A percentile compares a stretch with the other conserved stretches of the same genome.
Conservation (phyloP, 2,113 vertebrate genomes). For the Dicentrarchus labrax region DNA sequence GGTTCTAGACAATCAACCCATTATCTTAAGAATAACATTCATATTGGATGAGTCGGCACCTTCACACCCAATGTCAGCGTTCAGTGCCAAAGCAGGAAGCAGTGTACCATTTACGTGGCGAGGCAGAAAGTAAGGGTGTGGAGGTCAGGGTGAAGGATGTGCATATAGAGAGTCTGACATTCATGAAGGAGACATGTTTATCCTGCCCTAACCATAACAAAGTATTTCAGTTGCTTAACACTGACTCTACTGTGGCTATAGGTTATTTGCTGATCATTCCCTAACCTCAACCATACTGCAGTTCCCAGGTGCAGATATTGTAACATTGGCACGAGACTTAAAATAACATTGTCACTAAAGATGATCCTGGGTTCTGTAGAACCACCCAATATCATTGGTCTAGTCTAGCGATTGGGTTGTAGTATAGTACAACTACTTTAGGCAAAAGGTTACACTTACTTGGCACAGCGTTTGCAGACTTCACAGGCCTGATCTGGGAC, state of each 20-base stretch:
- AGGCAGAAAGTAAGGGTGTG: too few relatives aligned
- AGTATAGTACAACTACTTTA: neutral
- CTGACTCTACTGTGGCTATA: neutral
- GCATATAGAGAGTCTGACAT: too few relatives aligned
- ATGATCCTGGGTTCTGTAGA: neutral
- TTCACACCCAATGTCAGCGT: neutral
- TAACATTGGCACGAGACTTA: neutral
- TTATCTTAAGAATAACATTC: neutral
- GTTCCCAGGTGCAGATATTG: neutral
- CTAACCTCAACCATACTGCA: neutral
- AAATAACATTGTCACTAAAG: neutral
- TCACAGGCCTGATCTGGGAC: slow-evolving; percentile 85
- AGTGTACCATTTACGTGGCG: too few relatives aligned
- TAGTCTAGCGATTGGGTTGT: too few relatives aligned
- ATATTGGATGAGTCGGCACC: neutral
- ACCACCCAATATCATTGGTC: neutral
- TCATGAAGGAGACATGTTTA: too few relatives aligned
- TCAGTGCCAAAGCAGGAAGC: too few relatives aligned
- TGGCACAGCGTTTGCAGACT: slow-evolving; percentile 85
- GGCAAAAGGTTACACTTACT: slow-evolving; percentile 62
- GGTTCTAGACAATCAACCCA: neutral
- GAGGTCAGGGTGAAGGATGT: too few relatives aligned
- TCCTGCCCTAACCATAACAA: neutral
- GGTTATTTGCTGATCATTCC: neutral
- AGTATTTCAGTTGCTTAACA: neutral